Base-by-base conservation (phyloP, 2,797 vertebrate genomes). In the Sebastes iracundus region DNA sequence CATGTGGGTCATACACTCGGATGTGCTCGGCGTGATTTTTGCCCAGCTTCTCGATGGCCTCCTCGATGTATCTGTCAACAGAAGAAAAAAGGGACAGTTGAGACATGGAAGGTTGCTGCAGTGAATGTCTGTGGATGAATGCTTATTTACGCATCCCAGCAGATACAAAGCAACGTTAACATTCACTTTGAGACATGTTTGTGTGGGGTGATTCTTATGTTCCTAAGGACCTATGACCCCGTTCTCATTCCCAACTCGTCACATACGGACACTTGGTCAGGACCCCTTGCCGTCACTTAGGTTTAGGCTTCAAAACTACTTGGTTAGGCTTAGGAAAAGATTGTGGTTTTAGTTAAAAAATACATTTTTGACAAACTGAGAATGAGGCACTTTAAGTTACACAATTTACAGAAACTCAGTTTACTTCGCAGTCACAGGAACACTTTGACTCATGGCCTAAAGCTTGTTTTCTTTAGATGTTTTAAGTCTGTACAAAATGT, bases 1-100 rank as follows among this genome's bases (percentile, higher is more conserved):
- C 95, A 0, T 8, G 92, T 0, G 96, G 96, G 91, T 97, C 97
- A 0, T 97, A 98, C 42, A 95, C 68, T 0, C 62, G 20, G 86
- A 98, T 97, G 92, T 98, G 97, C 83, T 96, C 84, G 2, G 25
- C 0, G 18, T 98, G 97, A 0, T 86, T 89, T 70, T 93, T 94
- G 46, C 93, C 67, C 70, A 98, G 93, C 85, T 95, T 97, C 53
- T 96, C 94, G 0, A 97, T 96, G 70, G 96, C 96, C 0, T 94
- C 79, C 64, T 97, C 94, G 0, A 98, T 97, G 87, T 94, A 81
- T 35, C 97, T 98, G 85, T 33, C 22, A 16, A 2, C 6, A 63
- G 12, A 53, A 10, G 49, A 14, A 6, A 33, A 11, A 42, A 52
- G 9, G 25, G n/a, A 49, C 10, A 10, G 14, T 6, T 69, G 23